phyloP scores from a whole-genome alignment of 1,140 invertebrate genomes.

The Samia ricini region DNA sequence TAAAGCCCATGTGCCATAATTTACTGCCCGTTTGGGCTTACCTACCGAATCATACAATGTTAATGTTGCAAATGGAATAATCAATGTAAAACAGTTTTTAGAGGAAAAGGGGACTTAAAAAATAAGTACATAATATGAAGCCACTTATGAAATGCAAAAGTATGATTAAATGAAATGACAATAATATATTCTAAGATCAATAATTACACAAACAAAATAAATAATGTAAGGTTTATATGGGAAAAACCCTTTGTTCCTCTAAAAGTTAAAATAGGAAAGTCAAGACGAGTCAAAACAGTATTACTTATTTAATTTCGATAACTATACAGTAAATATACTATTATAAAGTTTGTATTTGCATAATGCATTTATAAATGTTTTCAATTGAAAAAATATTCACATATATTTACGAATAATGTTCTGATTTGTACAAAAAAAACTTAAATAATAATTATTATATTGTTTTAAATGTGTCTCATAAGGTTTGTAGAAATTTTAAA shows the following conservation, averaged over 20 bases:
- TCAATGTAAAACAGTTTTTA: slow-evolving; percentile 12
- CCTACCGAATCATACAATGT: slow-evolving; percentile 42
- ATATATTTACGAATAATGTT: too few species aligned
- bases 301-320: slow-evolving; percentile 74
- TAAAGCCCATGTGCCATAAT: slow-evolving; percentile 70
- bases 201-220: not conserved
- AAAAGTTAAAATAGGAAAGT: slow-evolving; percentile 34
- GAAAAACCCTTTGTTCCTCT: slow-evolving; percentile 17
- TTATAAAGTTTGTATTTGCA: slow-evolving; percentile 34
- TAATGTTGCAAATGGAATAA: slow-evolving; percentile 13
- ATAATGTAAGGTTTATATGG: not conserved
- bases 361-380: slow-evolving; percentile 36
- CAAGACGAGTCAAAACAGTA: slow-evolving; percentile 67
- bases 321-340: slow-evolving; percentile 48
- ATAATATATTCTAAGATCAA: not conserved
- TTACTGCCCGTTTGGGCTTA: slow-evolving; percentile 50
- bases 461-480: slow-evolving; percentile 22
- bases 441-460: slow-evolving; percentile 23
- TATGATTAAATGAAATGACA: not conserved
- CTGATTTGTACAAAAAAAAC: slow-evolving; percentile 2
- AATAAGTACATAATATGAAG: not conserved
- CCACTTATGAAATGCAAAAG: not conserved
- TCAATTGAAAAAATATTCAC: slow-evolving; percentile 23
- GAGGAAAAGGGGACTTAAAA: slow-evolving; percentile 11
- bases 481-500: slow-evolving; percentile 12